A percentile compares a stretch with the other conserved stretches of the same genome.
Evolutionary conservation across 1,140 invertebrate genomes (phyloP).

Genomic region (Pseudomyrmex concolor): DNA sequence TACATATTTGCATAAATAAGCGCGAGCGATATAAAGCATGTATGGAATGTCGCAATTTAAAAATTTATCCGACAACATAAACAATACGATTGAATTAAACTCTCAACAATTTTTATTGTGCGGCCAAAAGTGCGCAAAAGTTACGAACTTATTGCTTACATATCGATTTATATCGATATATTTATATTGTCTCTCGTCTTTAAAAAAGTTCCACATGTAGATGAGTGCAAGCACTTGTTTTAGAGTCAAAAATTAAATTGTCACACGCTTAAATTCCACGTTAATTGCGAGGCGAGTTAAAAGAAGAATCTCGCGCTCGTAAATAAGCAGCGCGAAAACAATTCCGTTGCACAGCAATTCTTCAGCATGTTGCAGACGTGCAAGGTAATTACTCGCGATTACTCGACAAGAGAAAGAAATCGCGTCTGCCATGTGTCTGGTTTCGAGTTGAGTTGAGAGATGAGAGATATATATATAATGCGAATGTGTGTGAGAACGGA

Average conservation of each 20-base stretch:
- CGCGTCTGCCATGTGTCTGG: conserved; percentile 66
- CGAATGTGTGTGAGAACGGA: conserved; percentile 43
- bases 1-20: background rate
- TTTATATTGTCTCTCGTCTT: background rate
- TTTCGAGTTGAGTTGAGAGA: conserved; percentile 54
- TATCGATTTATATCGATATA: background rate
- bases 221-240: background rate
- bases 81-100: too few species aligned
- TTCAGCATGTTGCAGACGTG: background rate
- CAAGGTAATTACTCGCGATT: conserved; percentile 31
- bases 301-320: background rate
- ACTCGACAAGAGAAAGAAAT: conserved; percentile 47
- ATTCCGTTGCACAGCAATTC: conserved; percentile 27
- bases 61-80: too few species aligned
- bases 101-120: too few species aligned
- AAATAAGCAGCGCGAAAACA: conserved; percentile 13
- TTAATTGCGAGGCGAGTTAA: conserved; percentile 1
- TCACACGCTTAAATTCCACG: conserved; percentile 33
- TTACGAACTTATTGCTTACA: too few species aligned
- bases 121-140: too few species aligned
- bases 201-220: background rate
- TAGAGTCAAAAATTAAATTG: background rate
- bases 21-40: background rate
- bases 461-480: conserved; percentile 46
- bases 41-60: background rate